phyloP scores from a whole-genome alignment of 2,888 invertebrate species.

The Allophyes oxyacanthae region DNA sequence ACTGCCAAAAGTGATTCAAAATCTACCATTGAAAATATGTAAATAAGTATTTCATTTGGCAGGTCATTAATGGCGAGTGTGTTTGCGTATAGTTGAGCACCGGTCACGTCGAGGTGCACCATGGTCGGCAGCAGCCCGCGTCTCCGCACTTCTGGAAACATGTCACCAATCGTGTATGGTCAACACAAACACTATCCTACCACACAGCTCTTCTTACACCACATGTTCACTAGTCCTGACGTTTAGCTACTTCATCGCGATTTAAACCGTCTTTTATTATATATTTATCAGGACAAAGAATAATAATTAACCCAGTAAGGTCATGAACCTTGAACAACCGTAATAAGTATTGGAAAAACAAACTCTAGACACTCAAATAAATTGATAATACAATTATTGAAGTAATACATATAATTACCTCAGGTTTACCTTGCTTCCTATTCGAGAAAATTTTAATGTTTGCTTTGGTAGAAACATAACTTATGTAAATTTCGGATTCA shows the following conservation, averaged over 20 bases:
- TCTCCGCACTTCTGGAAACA: constrained; percentile 74
- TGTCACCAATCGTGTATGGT: constrained; percentile 30
- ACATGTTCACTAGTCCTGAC: constrained; percentile 31
- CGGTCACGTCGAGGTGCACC: constrained; percentile 86
- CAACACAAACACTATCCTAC: constrained; percentile 28
- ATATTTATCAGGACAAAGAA: constrained; percentile 58
- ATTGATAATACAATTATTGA: constrained; percentile 39
- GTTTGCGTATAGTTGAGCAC: constrained; percentile 71
- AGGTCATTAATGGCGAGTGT: constrained; percentile 84
- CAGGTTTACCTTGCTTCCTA: constrained; percentile 77
- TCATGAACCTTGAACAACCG: constrained; percentile 74
- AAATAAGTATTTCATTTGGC: constrained; percentile 87
- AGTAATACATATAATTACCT: constrained; percentile 73
- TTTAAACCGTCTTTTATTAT: constrained; percentile 34
- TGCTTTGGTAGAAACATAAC: constrained; percentile 86
- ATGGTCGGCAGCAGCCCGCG: constrained; percentile 70
- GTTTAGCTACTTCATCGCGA: constrained; percentile 17
- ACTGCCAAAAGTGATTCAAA: constrained; percentile 85
- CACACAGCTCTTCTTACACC: constrained; percentile 20
- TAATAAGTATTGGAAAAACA: constrained; percentile 47
- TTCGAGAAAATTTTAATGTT: constrained; percentile 78
- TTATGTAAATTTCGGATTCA: constrained; percentile 74
- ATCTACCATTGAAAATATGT: constrained; percentile 88
- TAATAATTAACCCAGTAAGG: constrained; percentile 70
- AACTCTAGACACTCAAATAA: constrained; percentile 39